phyloP scores from a whole-genome alignment of 2,888 invertebrate genomes.

The Lasius fuliginosus region DNA sequence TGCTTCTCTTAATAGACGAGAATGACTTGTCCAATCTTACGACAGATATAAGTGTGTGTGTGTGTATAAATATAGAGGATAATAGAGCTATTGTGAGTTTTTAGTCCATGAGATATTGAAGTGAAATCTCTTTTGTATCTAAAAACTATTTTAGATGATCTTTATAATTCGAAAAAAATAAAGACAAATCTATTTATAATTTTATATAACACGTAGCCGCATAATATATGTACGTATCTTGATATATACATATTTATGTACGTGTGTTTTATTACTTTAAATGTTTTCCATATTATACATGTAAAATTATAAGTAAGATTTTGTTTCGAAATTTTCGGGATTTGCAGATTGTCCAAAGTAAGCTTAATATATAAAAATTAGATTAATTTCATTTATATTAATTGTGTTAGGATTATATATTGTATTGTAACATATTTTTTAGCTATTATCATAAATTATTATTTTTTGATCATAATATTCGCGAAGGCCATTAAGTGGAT shows the following conservation, averaged over 20 bases:
- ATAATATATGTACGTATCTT: no score
- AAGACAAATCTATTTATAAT: no score
- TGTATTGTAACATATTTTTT: background rate
- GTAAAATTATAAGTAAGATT: background rate
- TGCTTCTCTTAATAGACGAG: background rate
- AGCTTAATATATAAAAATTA: background rate
- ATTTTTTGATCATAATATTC: background rate
- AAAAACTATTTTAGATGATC: no score
- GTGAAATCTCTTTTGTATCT: background rate
- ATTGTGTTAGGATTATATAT: background rate
- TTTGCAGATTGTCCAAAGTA: no score
- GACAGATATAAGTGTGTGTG: background rate
- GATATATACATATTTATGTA: no score
- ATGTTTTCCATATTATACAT: no score
- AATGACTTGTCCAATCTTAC: background rate
- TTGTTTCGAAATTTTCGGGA: no score
- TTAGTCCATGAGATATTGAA: background rate
- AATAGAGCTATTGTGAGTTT: background rate
- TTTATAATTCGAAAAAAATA: no score
- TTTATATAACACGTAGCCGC: no score
- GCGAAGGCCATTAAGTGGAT: background rate
- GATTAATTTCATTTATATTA: slow-evolving; percentile 1
- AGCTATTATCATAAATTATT: slow-evolving; percentile 15
- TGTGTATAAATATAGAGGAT: background rate
- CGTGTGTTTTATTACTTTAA: no score